phyloP scores from a whole-genome alignment of 2,888 invertebrate species.

The Hypsopygia costalis region DNA sequence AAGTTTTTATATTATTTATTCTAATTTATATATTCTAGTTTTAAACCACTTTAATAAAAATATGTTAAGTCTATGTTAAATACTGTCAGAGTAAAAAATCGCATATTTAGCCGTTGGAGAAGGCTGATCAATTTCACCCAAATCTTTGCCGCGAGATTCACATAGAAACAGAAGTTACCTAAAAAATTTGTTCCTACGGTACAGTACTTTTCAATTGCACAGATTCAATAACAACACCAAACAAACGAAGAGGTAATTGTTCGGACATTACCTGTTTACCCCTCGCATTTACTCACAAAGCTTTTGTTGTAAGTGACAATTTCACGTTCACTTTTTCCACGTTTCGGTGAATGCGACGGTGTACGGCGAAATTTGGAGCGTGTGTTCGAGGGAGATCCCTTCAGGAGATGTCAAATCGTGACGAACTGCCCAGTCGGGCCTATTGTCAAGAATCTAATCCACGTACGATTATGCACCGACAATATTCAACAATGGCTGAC shows the following conservation, averaged over 20 bases:
- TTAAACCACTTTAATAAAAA: too few species aligned
- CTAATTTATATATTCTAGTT: too few species aligned
- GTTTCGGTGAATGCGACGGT: slow-evolving; percentile 18
- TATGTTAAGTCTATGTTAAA: too few species aligned
- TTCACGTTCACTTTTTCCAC: slow-evolving; percentile 28
- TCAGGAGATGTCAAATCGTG: slow-evolving; percentile 52
- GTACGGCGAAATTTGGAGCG: slow-evolving; percentile 29
- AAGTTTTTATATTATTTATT: too few species aligned
- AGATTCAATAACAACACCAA: slow-evolving; percentile 9
- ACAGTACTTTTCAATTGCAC: too few species aligned
- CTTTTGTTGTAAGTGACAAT: slow-evolving; percentile 29
- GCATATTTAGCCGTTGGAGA: too few species aligned
- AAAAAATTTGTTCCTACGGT: too few species aligned
- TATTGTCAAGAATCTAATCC: slow-evolving; percentile 60
- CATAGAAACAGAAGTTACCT: too few species aligned
- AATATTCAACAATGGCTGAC: slow-evolving; percentile 44
- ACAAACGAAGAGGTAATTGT: slow-evolving; percentile 15
- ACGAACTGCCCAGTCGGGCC: slow-evolving; percentile 48
- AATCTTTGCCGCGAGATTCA: too few species aligned
- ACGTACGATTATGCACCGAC: slow-evolving; percentile 64
- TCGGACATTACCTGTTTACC: slow-evolving; percentile 17
- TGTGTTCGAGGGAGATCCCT: slow-evolving; percentile 42
- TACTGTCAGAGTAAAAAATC: too few species aligned
- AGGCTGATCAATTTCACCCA: too few species aligned
- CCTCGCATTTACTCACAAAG: slow-evolving; percentile 19